Base-by-base conservation (phyloP, 2,888 invertebrate species). In the Tinea pellionella region DNA sequence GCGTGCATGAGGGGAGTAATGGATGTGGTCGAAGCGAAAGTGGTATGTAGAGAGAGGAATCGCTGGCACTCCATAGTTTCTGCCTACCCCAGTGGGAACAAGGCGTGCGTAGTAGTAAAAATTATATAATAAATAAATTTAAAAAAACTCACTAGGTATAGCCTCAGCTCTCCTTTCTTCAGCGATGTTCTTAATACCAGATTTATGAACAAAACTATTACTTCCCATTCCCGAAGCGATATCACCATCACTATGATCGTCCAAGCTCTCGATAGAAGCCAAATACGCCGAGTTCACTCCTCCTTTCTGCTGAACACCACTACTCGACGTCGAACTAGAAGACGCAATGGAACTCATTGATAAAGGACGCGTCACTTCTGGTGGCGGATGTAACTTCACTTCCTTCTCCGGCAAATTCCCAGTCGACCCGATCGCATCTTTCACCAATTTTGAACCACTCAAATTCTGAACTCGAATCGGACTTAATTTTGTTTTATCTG, bases 241-340 rank as follows among this genome's bases (percentile, higher is more conserved):
- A 67, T 93, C 93, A 24, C 88, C 91, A 69, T 93, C 94, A 71
- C 94, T 94, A 66, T 93, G 92, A 69, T 94, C 94, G 62, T 94
- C 95, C 67, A 96, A 85, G 67, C 95, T 95, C 76, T 96, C 96
- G 59, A 95, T 94, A 37, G 95, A 96, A 60, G 96, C 96, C 73
- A 96, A 84, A 78, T 96, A 96, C 13, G 94, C 93, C 43, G 92
- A 93, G 66, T 91, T 91, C 65, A 92, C 89, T 65, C 90, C 90
- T 16, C 89, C 89, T 70, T 89, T 89, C 68, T 91, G 90, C 65
- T 90, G 89, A 47, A 89, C 89, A 60, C 90, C 91, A 68, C 89
- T 91, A 63, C 89, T 90, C 0, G 84, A 88, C 6, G 89, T 90
- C 0, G 91, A 92, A 61, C 92, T 92, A 0, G 93, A 92, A 7